Evolutionary conservation across 2,888 invertebrate species (phyloP), one percentile per base, ranked within the genome.

Genomic region (Opisthograptis luteolata): DNA sequence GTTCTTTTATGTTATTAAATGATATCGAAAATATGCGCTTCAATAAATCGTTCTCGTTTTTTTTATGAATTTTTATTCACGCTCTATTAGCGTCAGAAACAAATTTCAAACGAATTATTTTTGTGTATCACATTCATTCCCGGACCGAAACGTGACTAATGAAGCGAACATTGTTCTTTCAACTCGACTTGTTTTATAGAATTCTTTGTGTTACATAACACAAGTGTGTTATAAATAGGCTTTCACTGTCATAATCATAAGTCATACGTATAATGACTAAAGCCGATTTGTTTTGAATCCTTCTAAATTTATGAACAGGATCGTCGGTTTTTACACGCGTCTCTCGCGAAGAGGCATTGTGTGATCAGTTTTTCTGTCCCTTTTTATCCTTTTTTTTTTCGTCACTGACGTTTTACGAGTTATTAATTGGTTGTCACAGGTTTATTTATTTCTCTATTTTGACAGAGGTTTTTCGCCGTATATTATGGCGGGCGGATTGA

Each of bases 381-480:
- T 83, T 87, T 85, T 86, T 85, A 79, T 80, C 74, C 64, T 82
- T 82, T 80, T 82, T 82, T 80, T 88, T 88, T 87, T 84, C 77
- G 81, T 80, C 84, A 84, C 76, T 88, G 88, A 88, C 88, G 84
- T 81, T 90, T 90, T 90, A 89, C 88, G 88, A 89, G 89, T 88
- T 91, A 91, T 91, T 91, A 91, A 91, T 91, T 90, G 89, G 85
- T 84, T 88, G 91, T 90, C 91, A 84, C 76, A 73, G 75, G 77
- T 83, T 87, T 88, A 88, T 91, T 90, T 89, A 89, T 90, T 86
- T 87, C 87, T 87, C 86, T 89, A 90, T 90, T 88, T 90, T 89
- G 90, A 87, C 85, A 83, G 75, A 76, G 78, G 78, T 87, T 87
- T 88, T 87, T 86, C 84, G 84, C 69, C 82, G 79, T 89, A 86